Evolutionary conservation across 2,113 vertebrate genomes (phyloP).

Genomic region (Tragelaphus imberbis): DNA sequence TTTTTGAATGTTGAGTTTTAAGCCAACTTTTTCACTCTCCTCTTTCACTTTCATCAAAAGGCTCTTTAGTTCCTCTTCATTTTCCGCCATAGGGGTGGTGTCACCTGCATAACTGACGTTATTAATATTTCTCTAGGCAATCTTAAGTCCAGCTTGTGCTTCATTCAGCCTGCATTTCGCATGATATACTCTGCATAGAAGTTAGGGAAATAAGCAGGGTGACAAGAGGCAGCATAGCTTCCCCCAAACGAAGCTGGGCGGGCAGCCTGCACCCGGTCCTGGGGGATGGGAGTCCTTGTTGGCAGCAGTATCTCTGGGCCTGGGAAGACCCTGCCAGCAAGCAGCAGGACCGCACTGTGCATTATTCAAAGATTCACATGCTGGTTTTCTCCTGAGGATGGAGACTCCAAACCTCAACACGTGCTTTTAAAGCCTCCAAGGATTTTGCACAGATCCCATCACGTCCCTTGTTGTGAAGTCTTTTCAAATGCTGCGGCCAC

Average conservation of each 20-base stretch:
- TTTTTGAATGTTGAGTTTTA: background rate
- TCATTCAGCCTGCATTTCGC: fast-evolving
- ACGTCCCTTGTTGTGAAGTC: fast-evolving
- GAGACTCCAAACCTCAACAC: background rate
- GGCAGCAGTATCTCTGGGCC: fast-evolving
- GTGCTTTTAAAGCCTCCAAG: fast-evolving
- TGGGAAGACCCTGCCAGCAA: fast-evolving
- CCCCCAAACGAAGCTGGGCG: fast-evolving
- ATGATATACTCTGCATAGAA: background rate
- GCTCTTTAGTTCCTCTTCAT: background rate
- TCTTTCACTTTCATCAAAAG: background rate
- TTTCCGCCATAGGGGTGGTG: background rate
- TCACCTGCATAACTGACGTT: background rate
- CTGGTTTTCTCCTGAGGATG: background rate
- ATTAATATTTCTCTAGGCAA: background rate
- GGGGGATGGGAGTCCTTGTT: fast-evolving
- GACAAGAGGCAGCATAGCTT: fast-evolving
- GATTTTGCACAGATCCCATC: fast-evolving
- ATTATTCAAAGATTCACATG: fast-evolving
- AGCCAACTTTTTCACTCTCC: background rate
- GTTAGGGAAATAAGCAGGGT: background rate
- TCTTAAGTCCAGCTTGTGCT: background rate
- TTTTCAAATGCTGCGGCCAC: fast-evolving
- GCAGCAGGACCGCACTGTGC: fast-evolving
- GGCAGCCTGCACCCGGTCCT: background rate